Conservation (phyloP, 2,113 vertebrate species). For the Syrrhaptes paradoxus region DNA sequence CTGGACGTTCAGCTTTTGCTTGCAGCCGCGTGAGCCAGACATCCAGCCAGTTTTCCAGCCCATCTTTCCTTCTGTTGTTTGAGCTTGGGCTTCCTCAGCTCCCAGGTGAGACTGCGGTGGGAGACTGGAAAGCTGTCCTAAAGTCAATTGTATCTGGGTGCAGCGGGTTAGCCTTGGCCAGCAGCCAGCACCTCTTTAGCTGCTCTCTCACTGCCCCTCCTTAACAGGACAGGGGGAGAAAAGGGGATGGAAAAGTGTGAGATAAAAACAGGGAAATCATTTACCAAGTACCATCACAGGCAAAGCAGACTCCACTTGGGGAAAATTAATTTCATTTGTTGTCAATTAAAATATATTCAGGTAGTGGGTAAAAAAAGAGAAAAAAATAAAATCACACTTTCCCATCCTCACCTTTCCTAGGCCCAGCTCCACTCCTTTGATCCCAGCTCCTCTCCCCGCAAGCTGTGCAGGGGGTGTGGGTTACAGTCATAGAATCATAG, state of each 20-base stretch:
- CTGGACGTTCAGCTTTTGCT: not conserved
- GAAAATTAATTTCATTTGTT: not conserved
- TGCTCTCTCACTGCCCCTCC: not conserved
- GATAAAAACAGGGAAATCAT: not conserved
- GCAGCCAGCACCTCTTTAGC: not conserved
- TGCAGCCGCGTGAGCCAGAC: accelerated
- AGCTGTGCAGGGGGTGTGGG: accelerated
- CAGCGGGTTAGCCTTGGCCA: not conserved
- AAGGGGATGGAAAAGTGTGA: not conserved
- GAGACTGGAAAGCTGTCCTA: not conserved
- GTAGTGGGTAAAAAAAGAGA: not conserved
- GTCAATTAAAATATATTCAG: not conserved
- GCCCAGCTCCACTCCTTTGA: not conserved
- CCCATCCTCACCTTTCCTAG: not conserved
- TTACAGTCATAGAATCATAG: not conserved
- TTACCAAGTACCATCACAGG: not conserved
- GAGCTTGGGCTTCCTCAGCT: not conserved
- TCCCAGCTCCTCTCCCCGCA: accelerated
- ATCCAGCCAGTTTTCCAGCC: not conserved
- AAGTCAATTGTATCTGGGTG: not conserved
- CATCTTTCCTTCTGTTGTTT: not conserved
- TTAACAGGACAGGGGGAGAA: not conserved
- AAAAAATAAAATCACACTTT: not conserved
- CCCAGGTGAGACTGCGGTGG: not conserved
- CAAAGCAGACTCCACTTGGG: not conserved